Base-by-base conservation (phyloP, 1,140 invertebrate species). In the Drosophila melanica region DNA sequence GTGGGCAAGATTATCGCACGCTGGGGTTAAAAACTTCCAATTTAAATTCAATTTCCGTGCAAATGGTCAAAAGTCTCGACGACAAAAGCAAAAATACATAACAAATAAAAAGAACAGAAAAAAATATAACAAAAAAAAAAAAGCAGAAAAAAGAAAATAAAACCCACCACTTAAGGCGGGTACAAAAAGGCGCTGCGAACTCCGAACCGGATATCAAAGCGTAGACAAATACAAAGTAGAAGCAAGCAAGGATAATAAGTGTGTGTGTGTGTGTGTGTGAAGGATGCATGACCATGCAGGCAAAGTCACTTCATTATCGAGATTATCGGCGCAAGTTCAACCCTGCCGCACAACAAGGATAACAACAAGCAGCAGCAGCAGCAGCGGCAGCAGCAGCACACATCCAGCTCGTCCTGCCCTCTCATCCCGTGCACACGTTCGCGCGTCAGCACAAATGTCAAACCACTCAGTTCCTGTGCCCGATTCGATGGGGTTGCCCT, bases 11-110 rank as follows among this genome's bases (percentile, higher is more conserved):
- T 89, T 89, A 89, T 89, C 79, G 85, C 84, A 76, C 80, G 74
- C 67, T 74, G 80, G 84, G 84, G 84, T 89, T 89, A 89, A 89
- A 89, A 89, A 84, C 80, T 72, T 90, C 74, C 84, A 89, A 89
- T 89, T 89, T 89, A 89, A 89, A 89, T 89, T 89, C 84, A 84
- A 89, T 89, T 89, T 89, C 84, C 84, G 85, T 89, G 79, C 79
- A 89, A 89, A 89, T 89, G 84, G 84, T 89, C 84, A 89, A 89
- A 89, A 84, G 85, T 80, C 84, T 80, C 74, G 51, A 60, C 68
- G 65, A 81, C 78, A 77, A 73, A 76, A 67, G 74, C 63, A 67
- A 51, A 66, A 64, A 67, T 48, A 75, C 35, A 67, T 50, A 58
- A 62, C 53, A 68, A 63, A 55, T 63, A 27, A 23, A 11, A 20